phyloP scores from a whole-genome alignment of 2,113 vertebrate genomes.

The Hippocampus abdominalis region DNA sequence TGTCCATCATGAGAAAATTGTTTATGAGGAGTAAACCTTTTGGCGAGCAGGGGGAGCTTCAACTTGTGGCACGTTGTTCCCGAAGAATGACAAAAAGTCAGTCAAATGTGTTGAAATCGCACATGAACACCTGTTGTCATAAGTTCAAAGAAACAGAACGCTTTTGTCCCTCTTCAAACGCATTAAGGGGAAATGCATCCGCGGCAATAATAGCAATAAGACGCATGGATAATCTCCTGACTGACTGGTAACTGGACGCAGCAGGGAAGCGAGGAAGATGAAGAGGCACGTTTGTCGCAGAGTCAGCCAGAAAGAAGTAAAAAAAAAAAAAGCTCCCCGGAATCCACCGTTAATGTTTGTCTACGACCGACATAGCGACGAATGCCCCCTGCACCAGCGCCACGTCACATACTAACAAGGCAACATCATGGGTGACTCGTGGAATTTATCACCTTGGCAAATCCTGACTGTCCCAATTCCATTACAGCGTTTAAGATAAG shows the following conservation, averaged over 20 bases:
- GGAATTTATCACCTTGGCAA: slow-evolving; percentile 1
- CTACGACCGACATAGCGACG: neutral
- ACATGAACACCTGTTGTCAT: slow-evolving; percentile 7
- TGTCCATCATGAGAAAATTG: neutral
- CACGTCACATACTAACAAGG: neutral
- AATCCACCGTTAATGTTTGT: neutral
- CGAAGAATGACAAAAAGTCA: neutral
- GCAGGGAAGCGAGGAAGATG: neutral
- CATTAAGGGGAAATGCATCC: slow-evolving; percentile 45
- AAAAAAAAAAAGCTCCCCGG: neutral
- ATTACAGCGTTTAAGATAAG: neutral
- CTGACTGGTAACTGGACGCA: slow-evolving; percentile 41
- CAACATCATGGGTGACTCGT: neutral
- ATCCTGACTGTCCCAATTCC: neutral
- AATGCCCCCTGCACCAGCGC: neutral
- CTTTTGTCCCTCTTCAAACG: slow-evolving; percentile 29
- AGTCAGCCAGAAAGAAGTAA: neutral
- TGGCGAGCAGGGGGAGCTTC: no score
- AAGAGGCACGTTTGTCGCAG: slow-evolving; percentile 12
- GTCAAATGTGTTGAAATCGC: no score
- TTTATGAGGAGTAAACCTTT: neutral
- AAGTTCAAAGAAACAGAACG: slow-evolving; percentile 31
- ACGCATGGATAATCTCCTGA: slow-evolving; percentile 66
- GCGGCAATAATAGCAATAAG: slow-evolving; percentile 70
- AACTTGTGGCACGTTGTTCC: no score